Base-by-base conservation (phyloP, 1,140 invertebrate genomes). In the Papilio glaucus region DNA sequence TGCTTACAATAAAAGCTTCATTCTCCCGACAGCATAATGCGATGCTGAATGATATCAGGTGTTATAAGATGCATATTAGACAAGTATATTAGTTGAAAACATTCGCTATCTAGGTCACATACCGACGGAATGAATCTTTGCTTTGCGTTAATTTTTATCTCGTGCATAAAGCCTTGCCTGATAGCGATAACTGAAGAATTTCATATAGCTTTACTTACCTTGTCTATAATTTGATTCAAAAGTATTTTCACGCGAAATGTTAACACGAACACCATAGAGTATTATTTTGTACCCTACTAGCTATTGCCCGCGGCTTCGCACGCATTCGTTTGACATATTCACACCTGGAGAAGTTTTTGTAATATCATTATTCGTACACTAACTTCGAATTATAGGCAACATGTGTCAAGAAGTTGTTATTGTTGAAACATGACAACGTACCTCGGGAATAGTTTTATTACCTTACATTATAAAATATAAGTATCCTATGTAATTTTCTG, bases 121-220 rank as follows among this genome's bases (percentile, higher is more conserved):
- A 57, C 68, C 49, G 33, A 71, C 15, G n/a, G 13, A 71, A 71
- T 71, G 68, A 53, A 57, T 60, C 68, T 70, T 53, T 57, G 68
- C 39, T 71, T 53, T 49, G 33, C 42, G 26, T 60, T 6, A 33
- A 33, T 53, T 57, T 33, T 71, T 71, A 71, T 71, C 68, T 71
- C 29, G 12, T 71, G 68, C 68, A 57, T 24, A 38, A 68, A 57
- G 41, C 65, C 65, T 68, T n/a, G 65, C 24, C 29, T 29, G 12
- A 39, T 71, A 53, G 57, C 38, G 38, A 45, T 60, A 29, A 61
- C 45, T 33, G 49, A 60, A 72, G 61, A 75, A 62, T 75, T 57
- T 10, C 49, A 24, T 24, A 57, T 57, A 57, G 9, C 49, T 26
- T 45, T 13, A 21, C 49, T 57, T 24, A 57, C 10, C 4, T 49